phyloP scores from a whole-genome alignment of 2,797 vertebrate species.

The Sphenodon punctatus region DNA sequence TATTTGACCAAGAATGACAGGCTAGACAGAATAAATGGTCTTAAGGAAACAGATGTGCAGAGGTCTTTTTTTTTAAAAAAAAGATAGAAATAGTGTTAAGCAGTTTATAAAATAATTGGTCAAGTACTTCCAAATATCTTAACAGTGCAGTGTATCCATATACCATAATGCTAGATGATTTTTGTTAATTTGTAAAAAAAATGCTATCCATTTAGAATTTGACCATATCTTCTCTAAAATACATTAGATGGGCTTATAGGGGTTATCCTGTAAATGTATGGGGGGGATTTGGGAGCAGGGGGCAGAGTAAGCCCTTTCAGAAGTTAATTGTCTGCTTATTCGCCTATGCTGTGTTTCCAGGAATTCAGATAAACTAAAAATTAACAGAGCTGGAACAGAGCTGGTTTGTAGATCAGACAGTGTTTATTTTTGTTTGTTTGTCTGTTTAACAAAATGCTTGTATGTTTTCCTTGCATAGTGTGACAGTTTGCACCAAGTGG shows the following conservation, averaged over 20 bases:
- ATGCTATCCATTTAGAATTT: background rate
- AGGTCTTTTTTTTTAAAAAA: too few relatives aligned
- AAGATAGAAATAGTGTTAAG: fast-evolving
- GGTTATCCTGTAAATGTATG: too few relatives aligned
- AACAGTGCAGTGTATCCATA: background rate
- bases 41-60: too few relatives aligned
- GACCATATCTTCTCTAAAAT: background rate
- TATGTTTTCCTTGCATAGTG: background rate
- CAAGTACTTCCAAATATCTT: background rate
- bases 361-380: background rate
- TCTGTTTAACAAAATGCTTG: background rate
- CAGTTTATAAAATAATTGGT: background rate
- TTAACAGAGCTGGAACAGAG: too few relatives aligned
- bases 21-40: too few relatives aligned
- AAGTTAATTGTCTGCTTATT: background rate
- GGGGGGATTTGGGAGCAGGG: too few relatives aligned
- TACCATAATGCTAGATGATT: background rate
- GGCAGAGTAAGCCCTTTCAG: background rate
- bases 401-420: too few relatives aligned
- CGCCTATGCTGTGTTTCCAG: background rate
- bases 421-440: too few relatives aligned
- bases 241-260: background rate
- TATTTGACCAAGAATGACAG: too few relatives aligned
- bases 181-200: slow-evolving; percentile 7
- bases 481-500: too few relatives aligned